These are phyloP conservation scores for Molossus molossus DNA, from an alignment of 2,797 vertebrate genomes.

Conservation along the genomic window DNA sequence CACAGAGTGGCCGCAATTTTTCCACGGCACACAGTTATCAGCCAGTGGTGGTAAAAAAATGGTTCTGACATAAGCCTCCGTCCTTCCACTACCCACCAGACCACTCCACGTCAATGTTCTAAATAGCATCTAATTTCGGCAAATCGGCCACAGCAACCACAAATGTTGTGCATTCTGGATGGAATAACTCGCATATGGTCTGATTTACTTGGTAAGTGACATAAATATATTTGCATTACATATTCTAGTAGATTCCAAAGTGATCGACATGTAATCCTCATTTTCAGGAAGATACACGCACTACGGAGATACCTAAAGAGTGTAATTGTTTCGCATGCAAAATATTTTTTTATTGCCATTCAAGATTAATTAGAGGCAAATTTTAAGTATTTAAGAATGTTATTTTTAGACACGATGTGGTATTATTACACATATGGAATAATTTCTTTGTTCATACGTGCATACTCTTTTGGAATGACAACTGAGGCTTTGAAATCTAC, in stretches of 20 bases:
- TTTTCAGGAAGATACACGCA: constrained; percentile 10
- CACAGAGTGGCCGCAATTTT: neutral
- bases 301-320: constrained; percentile 56
- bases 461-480: constrained; percentile 78
- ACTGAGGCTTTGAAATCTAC: constrained; percentile 78
- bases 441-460: constrained; percentile 75
- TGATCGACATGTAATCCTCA: constrained; percentile 12
- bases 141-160: constrained; percentile 54
- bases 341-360: constrained; percentile 35
- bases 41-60: neutral
- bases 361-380: constrained; percentile 71
- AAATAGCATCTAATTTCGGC: constrained; percentile 62
- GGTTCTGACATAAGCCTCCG: constrained; percentile 55
- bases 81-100: neutral
- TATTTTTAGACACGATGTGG: constrained; percentile 75
- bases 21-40: neutral
- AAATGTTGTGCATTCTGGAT: constrained; percentile 65
- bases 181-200: constrained; percentile 58
- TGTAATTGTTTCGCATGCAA: constrained; percentile 1
- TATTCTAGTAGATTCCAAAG: constrained; percentile 68
- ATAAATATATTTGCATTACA: constrained; percentile 49
- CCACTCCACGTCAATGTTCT: neutral
- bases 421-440: constrained; percentile 78
- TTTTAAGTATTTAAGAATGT: constrained; percentile 63
- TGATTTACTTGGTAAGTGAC: constrained; percentile 57